These are phyloP conservation scores for Acrocera orbiculus DNA, from an alignment of 2,888 invertebrate species.

Conservation along the genomic window DNA sequence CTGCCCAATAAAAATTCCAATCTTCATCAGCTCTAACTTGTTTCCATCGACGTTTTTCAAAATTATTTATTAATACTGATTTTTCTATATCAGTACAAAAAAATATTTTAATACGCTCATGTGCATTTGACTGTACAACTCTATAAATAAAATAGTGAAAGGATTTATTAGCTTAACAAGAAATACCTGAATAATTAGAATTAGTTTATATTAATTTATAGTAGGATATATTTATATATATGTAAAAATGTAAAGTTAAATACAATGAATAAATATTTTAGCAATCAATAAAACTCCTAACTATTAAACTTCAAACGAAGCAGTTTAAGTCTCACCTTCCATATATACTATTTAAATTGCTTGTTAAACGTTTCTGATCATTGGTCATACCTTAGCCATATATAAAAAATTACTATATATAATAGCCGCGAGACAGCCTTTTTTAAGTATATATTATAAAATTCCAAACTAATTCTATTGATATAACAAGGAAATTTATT, in stretches of 20 bases:
- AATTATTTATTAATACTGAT: constrained; percentile 79
- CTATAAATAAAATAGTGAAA: too few species aligned
- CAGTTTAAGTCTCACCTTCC: constrained; percentile 23
- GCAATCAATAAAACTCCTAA: not conserved
- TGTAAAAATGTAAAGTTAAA: too few species aligned
- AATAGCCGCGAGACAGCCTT: too few species aligned
- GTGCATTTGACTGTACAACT: constrained; percentile 14
- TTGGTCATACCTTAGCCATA: constrained; percentile 12
- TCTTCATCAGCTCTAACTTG: constrained; percentile 72
- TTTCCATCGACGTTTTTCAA: constrained; percentile 79
- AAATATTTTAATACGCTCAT: constrained; percentile 22
- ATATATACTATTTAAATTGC: constrained; percentile 29
- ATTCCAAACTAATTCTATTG: too few species aligned
- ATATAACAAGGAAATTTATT: too few species aligned
- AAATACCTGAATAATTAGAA: too few species aligned
- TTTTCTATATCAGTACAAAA: constrained; percentile 54
- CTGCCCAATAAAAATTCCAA: constrained; percentile 95
- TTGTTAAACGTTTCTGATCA: constrained; percentile 17
- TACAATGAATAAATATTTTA: too few species aligned
- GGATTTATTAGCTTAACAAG: too few species aligned
- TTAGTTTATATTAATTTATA: too few species aligned
- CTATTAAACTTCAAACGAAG: not conserved
- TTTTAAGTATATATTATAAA: too few species aligned
- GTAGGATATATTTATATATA: too few species aligned
- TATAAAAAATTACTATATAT: not conserved